These are phyloP conservation scores for Lathronympha strigana DNA, from an alignment of 2,888 invertebrate species.

Conservation along the genomic window DNA sequence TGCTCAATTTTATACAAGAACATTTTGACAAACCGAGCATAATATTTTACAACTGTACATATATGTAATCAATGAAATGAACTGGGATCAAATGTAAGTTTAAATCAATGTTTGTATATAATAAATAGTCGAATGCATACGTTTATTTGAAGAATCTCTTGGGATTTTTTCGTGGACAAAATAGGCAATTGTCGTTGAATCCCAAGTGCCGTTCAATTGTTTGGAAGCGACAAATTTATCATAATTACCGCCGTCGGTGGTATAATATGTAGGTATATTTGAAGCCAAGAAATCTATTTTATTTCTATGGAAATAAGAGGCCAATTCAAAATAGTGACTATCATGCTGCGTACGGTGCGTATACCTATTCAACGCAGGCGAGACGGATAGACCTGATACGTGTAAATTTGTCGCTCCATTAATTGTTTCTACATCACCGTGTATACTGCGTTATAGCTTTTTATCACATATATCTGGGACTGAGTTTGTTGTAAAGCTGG, in stretches of 20 bases:
- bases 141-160: constrained; percentile 2
- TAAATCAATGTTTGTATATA: constrained; percentile 21
- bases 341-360: no score
- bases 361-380: no score
- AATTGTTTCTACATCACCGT: constrained; percentile 30
- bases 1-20: constrained; percentile 61
- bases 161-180: constrained; percentile 5
- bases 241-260: not conserved
- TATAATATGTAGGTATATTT: not conserved
- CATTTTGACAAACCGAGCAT: constrained; percentile 43
- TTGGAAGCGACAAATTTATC: constrained; percentile 16
- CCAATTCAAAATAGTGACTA: not conserved
- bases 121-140: constrained; percentile 9
- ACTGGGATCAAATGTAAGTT: constrained; percentile 37
- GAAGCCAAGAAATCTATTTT: not conserved
- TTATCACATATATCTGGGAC: constrained; percentile 42
- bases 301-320: not conserved
- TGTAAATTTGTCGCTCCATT: constrained; percentile 19
- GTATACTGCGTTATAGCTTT: constrained; percentile 25
- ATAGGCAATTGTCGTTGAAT: not conserved
- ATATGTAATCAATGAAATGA: constrained; percentile 26
- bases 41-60: constrained; percentile 36
- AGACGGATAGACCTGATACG: no score
- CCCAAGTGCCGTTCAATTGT: constrained; percentile 9
- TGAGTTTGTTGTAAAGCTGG: constrained; percentile 40